Evolutionary conservation across 2,113 vertebrate genomes (phyloP).

Genomic region (Opisthocomus hoazin): DNA sequence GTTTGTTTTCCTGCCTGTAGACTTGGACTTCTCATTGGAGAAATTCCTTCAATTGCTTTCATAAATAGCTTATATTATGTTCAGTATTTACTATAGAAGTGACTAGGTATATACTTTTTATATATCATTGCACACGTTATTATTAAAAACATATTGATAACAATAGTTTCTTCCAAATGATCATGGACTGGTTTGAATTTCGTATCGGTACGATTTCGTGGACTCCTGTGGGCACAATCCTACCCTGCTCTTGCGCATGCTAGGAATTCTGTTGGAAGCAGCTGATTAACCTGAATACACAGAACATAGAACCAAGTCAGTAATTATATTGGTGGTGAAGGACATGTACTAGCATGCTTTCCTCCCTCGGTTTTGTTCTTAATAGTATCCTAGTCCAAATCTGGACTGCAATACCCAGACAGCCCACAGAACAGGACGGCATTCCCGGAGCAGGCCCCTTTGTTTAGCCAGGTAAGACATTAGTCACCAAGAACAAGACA

Average conservation of each 20-base stretch:
- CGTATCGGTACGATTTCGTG: background rate
- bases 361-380: background rate
- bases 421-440: background rate
- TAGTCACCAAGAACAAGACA: fast-evolving
- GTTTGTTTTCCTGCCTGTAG: background rate
- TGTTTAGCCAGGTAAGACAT: background rate
- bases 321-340: background rate
- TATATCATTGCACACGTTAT: background rate
- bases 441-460: fast-evolving
- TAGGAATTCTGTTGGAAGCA: background rate
- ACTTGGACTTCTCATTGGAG: background rate
- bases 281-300: background rate
- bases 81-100: background rate
- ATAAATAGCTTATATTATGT: background rate
- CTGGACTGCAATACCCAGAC: background rate
- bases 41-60: background rate
- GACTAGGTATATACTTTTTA: background rate
- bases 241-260: background rate
- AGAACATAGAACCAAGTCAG: background rate
- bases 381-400: background rate
- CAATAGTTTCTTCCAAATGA: background rate
- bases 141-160: background rate
- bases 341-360: background rate
- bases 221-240: no score
- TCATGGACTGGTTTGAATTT: background rate